Base-by-base conservation (phyloP, 1,140 invertebrate species). In the Hestina assimilis region DNA sequence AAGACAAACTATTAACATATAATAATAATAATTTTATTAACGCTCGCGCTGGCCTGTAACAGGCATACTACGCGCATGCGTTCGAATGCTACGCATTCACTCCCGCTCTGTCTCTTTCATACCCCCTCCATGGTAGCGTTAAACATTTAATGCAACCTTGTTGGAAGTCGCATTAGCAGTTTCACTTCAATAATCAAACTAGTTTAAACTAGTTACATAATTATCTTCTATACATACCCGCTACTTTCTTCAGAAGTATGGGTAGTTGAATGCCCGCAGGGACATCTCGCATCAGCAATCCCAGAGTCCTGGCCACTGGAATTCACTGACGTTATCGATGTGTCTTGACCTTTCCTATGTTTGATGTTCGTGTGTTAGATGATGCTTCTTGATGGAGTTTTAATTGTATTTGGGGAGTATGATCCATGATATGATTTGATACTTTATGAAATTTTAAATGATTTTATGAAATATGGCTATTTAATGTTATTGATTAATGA, bases 291-390 rank as follows among this genome's bases (percentile, higher is more conserved):
- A 67, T 93, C 89, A 31, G 91, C 92, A 60, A 95, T 94, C 24
- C 94, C 94, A 4, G 94, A 95, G 86, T 95, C 94, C 75, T 94
- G 92, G 11, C 93, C 93, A 69, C 93, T 95, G 54, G 94, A 95
- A 89, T 94, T 93, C 58, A 95, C 89, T 50, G 93, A 95, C 59
- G 93, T 92, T 78, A 93, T 89, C 55, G 93, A 93, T 41, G 92
- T 92, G 75, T 94, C 93, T 51, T 83, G 82, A 57, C 78, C 79
- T 61, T 82, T 84, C 80, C 84, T 87, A 74, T 64, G 68, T 69
- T 69, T 65, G 55, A 60, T 53, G 57, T 55, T 7, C 47, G 38
- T 46, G 55, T 66, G 48, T 42, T 48, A n/a, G 15, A 19, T 38
- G 29, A 43, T 45, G 11, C 28, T 35, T 31, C 46, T 50, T 58